These are phyloP conservation scores for Craseonycteris thonglongyai DNA, from an alignment of 2,113 vertebrate genomes.

Conservation along the genomic window DNA sequence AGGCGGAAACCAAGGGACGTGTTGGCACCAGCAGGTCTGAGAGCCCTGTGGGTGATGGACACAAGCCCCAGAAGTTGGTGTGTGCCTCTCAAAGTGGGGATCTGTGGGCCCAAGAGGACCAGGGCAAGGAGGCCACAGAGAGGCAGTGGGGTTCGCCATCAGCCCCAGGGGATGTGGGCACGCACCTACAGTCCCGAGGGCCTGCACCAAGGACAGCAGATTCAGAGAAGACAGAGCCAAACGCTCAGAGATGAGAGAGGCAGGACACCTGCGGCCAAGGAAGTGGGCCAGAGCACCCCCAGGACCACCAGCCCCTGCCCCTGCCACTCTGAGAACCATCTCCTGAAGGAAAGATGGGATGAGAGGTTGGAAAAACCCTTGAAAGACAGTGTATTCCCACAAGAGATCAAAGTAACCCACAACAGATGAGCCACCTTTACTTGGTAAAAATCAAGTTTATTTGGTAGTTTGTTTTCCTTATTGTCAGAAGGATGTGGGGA, in stretches of 20 bases:
- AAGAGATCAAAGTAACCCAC: background rate
- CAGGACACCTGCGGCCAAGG: background rate
- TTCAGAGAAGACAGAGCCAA: background rate
- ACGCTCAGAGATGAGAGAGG: background rate
- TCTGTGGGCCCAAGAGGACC: background rate
- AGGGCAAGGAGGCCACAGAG: background rate
- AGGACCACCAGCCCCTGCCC: fast-evolving
- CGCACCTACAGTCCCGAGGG: background rate
- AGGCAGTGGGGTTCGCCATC: background rate
- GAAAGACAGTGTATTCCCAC: background rate
- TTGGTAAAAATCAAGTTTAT: background rate
- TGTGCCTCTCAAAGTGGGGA: background rate
- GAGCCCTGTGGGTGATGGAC: background rate
- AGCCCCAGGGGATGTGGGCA: background rate
- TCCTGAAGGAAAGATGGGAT: background rate
- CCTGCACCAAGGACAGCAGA: background rate
- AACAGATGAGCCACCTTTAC: background rate
- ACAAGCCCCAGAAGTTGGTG: background rate
- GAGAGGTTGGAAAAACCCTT: background rate
- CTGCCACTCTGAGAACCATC: background rate
- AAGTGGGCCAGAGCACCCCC: background rate
- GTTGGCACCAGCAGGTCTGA: background rate
- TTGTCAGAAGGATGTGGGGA: background rate
- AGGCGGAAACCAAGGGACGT: fast-evolving
- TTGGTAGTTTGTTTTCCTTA: background rate